Evolutionary conservation across 2,113 vertebrate genomes (phyloP).

Genomic region (Gallinago paraguaiae): DNA sequence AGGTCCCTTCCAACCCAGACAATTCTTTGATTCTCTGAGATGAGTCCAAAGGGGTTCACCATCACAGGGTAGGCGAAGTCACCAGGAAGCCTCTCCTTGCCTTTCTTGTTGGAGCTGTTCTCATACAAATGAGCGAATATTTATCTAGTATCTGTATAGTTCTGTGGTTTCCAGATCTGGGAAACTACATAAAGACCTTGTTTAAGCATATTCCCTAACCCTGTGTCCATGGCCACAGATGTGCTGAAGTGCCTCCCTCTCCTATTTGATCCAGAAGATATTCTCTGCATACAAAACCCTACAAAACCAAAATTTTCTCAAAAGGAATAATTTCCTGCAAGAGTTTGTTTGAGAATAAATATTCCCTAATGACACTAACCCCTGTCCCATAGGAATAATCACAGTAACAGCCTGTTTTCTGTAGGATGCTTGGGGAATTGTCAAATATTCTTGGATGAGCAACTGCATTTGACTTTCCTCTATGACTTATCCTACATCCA

Average conservation of each 20-base stretch:
- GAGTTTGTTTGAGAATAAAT: not conserved
- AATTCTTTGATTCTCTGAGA: not conserved
- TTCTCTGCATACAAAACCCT: not conserved
- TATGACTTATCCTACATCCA: not conserved
- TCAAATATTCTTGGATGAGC: not conserved
- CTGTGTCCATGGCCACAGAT: no score
- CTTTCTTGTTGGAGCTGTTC: not conserved
- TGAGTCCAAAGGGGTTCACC: not conserved
- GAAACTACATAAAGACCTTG: not conserved
- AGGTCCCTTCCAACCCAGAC: no score
- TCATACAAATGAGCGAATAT: not conserved
- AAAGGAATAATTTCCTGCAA: not conserved
- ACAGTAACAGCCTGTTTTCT: not conserved
- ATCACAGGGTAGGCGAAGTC: rapidly evolving
- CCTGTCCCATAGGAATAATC: not conserved
- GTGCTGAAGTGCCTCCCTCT: not conserved
- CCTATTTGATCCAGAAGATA: not conserved
- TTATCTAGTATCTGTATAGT: not conserved
- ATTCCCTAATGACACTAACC: not conserved
- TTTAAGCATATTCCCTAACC: rapidly evolving
- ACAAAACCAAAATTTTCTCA: not conserved
- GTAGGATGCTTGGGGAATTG: not conserved
- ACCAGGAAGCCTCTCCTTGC: not conserved
- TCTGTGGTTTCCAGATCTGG: not conserved
- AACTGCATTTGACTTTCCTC: not conserved